Evolutionary conservation across 2,888 invertebrate genomes (phyloP), one percentile per base, ranked within the genome.

Genomic region (Aspidapion aeneum): DNA sequence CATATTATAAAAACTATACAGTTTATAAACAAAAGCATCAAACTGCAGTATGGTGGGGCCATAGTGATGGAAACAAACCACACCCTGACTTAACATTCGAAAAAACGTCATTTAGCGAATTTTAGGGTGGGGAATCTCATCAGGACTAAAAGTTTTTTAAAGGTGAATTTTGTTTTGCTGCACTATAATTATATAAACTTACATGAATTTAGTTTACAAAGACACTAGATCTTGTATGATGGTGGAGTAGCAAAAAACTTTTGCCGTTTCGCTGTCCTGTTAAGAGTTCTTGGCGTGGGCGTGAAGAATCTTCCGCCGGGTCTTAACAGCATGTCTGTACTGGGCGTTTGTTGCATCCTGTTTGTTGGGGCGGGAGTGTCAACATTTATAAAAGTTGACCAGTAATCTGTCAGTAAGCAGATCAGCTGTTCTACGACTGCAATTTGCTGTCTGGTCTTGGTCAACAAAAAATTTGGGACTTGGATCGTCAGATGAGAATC

Each of bases 401-500:
- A 94, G 81, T 90, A 93, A 73, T 90, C 89, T 0, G 85, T 82
- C 0, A 90, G 87, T 66, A 94, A 83, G 54, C 85, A 85, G 58
- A 93, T 79, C 59, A 94, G 77, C 56, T 85, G 81, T 72, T 90
- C 88, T 85, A 77, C 77, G n/a, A 90, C 90, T 67, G 83, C 83
- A 65, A 85, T 85, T 83, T 94, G 93, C 71, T 89, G 89, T 57
- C 86, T 85, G 0, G 92, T 93, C 75, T 94, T 93, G 0, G 85
- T 85, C 67, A 92, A 86, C 81, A 94, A 88, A 58, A 87, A 87
- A 2, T 86, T 84, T 18, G 88, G 85, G n/a, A 69, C 88, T 86
- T 0, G 90, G 89, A 76, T 93, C 89, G 0, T 84, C 80, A 0
- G 87, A 87, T 16, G 93, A 93, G 75, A 92, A 95, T 0, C 98